Evolutionary conservation across 2,113 vertebrate species (phyloP).

Genomic region (Polyodon spathula): DNA sequence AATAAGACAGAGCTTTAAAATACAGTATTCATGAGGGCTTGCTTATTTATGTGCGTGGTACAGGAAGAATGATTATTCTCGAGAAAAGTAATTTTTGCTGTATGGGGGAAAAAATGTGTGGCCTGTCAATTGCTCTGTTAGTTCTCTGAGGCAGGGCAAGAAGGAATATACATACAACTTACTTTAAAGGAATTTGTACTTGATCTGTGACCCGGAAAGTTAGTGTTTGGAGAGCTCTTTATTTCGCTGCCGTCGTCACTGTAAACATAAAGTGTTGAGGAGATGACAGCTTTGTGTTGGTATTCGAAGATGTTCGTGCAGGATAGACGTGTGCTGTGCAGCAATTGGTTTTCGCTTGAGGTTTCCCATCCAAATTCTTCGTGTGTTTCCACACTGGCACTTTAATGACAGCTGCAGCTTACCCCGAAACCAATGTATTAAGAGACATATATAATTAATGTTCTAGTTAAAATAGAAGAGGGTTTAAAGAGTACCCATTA

Average conservation of each 20-base stretch:
- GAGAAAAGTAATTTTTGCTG: slow-evolving; percentile 1
- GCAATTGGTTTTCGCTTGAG: no score
- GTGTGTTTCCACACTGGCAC: neutral
- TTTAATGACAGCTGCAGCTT: slow-evolving; percentile 2
- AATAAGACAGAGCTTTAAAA: no score
- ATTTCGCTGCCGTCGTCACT: neutral
- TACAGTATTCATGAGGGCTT: slow-evolving; percentile 16
- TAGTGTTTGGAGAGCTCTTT: neutral
- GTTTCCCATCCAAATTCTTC: neutral
- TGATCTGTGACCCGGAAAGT: slow-evolving; percentile 7
- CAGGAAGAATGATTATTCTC: slow-evolving; percentile 7
- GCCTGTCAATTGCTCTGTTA: neutral
- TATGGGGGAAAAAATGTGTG: slow-evolving; percentile 1
- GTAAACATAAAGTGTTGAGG: neutral
- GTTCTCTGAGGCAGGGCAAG: neutral
- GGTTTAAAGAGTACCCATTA: slow-evolving; percentile 1
- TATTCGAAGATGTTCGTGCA: neutral
- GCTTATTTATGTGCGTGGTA: slow-evolving; percentile 18
- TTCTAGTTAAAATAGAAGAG: neutral
- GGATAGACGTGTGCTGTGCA: no score
- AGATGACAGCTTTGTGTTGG: neutral
- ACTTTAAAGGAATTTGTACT: neutral
- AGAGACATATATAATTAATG: slow-evolving; percentile 1
- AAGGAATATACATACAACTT: neutral
- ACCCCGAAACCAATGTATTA: neutral